These are phyloP conservation scores for Urocolius indicus DNA, from an alignment of 2,113 vertebrate species.

Conservation along the genomic window DNA sequence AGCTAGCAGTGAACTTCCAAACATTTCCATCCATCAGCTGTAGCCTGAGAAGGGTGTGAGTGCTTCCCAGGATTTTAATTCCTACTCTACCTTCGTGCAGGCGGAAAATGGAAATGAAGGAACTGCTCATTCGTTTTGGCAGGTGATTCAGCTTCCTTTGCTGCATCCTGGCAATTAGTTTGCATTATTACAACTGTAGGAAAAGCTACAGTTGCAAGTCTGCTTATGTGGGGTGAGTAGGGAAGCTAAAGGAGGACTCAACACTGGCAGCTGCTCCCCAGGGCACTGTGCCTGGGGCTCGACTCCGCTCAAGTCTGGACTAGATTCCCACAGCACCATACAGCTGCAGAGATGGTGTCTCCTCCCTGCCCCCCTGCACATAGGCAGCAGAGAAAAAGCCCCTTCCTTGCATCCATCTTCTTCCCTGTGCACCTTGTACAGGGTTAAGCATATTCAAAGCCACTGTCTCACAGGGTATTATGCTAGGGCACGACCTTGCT, in stretches of 20 bases:
- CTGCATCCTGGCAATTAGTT: neutral
- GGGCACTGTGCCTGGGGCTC: neutral
- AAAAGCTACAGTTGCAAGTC: neutral
- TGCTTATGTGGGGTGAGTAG: neutral
- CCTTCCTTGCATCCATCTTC: neutral
- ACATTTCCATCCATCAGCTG: neutral
- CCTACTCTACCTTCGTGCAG: neutral
- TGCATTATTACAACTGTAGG: neutral
- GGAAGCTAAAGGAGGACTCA: neutral
- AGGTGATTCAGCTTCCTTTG: neutral
- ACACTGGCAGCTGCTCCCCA: neutral
- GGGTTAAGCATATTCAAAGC: conserved; percentile 8
- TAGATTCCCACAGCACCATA: neutral
- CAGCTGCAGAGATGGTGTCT: neutral
- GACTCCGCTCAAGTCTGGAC: neutral
- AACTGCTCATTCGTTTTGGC: neutral
- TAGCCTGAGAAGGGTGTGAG: neutral
- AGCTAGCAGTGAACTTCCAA: neutral
- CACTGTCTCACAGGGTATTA: neutral
- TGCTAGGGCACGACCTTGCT: neutral
- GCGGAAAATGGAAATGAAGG: conserved; percentile 1
- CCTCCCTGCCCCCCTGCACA: neutral
- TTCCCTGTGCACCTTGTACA: neutral
- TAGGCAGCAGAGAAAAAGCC: neutral
- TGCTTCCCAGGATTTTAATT: neutral